A percentile compares a stretch with the other conserved stretches of the same genome.
Conservation (phyloP, 2,888 invertebrate species). For the Drepana falcataria region DNA sequence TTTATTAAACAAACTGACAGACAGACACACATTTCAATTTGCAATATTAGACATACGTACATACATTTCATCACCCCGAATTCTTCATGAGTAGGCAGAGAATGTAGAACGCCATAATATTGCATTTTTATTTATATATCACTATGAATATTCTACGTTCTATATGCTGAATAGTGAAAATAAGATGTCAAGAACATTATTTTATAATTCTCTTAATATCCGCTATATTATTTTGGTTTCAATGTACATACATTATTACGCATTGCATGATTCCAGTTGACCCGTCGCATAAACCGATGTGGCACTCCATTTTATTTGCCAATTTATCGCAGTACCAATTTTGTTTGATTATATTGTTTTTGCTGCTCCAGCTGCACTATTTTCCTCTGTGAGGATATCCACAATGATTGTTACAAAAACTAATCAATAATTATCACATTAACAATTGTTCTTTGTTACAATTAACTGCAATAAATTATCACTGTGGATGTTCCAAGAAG, state of each 20-base stretch:
- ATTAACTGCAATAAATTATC: conserved; percentile 8
- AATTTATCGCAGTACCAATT: conserved; percentile 20
- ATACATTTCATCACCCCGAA: no score
- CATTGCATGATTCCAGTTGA: conserved; percentile 37
- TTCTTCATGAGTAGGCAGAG: no score
- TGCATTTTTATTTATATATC: no score
- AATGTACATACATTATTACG: conserved; percentile 16
- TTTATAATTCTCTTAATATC: no score
- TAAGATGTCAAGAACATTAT: not conserved
- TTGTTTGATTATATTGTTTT: conserved; percentile 28
- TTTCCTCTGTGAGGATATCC: conserved; percentile 32
- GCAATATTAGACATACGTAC: no score
- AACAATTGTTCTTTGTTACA: conserved; percentile 7
- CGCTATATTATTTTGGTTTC: not conserved
- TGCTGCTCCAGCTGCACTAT: conserved; percentile 34
- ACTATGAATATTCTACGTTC: no score
- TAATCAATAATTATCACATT: conserved; percentile 4
- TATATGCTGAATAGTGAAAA: not conserved
- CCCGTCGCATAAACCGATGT: conserved; percentile 49
- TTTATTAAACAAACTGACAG: no score
- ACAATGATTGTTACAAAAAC: conserved; percentile 21
- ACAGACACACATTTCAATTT: no score
- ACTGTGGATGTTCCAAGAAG: conserved; percentile 23
- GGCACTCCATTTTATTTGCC: conserved; percentile 33
- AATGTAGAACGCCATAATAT: no score